A percentile compares a stretch with the other conserved stretches of the same genome.
These are phyloP conservation scores for Drosophila bocqueti DNA, from an alignment of 1,140 invertebrate genomes.

Conservation along the genomic window DNA sequence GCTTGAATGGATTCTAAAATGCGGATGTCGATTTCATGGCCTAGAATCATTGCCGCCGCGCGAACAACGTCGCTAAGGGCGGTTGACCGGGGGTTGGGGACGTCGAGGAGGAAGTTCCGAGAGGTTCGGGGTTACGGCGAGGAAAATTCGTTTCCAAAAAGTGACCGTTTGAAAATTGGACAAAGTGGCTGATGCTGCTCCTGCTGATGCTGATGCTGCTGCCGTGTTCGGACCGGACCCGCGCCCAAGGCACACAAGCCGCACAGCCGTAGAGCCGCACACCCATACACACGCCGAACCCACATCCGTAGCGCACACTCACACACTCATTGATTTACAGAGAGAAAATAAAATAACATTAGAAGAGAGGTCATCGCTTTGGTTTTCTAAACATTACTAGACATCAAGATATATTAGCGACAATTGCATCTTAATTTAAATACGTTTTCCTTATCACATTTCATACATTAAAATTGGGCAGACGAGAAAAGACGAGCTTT, in stretches of 20 bases:
- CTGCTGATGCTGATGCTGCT: constrained; percentile 56
- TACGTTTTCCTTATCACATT: background rate
- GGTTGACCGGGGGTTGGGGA: background rate
- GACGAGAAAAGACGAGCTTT: background rate
- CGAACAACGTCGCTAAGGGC: constrained; percentile 61
- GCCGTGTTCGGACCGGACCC: constrained; percentile 55
- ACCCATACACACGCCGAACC: constrained; percentile 15
- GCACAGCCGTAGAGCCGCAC: constrained; percentile 67
- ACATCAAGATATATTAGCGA: no score
- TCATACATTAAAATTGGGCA: accelerated
- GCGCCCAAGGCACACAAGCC: constrained; percentile 80
- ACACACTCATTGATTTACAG: constrained; percentile 1
- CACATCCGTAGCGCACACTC: constrained; percentile 6
- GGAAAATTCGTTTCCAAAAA: constrained; percentile 79
- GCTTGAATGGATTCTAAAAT: constrained; percentile 79
- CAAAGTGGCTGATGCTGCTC: constrained; percentile 76
- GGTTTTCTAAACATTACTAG: no score
- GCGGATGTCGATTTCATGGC: constrained; percentile 78
- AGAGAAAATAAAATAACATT: background rate
- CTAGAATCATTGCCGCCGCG: constrained; percentile 74
- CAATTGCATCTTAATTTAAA: background rate
- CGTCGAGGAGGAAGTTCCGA: background rate
- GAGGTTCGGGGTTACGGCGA: constrained; percentile 31
- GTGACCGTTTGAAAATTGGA: constrained; percentile 83
- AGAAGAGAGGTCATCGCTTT: no score